A percentile compares a stretch with the other conserved stretches of the same genome.
phyloP scores from a whole-genome alignment of 2,797 vertebrate genomes.

The Sebastes taczanowskii region DNA sequence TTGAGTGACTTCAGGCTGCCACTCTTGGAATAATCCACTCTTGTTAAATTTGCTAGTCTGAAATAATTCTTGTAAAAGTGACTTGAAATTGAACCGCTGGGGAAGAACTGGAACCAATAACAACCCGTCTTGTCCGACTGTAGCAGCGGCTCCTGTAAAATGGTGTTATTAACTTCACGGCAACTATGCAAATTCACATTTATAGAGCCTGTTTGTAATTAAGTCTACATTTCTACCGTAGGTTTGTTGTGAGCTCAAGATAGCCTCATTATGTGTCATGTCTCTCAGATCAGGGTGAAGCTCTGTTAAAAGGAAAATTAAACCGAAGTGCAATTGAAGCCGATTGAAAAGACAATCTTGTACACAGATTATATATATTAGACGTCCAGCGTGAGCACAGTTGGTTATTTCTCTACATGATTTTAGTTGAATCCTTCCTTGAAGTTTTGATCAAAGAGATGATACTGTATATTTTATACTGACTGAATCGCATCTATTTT shows the following conservation, averaged over 20 bases:
- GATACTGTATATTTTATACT: conserved; percentile 23
- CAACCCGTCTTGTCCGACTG: neutral
- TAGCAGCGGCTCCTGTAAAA: neutral
- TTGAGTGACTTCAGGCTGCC: neutral
- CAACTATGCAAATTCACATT: neutral
- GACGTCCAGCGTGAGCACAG: neutral
- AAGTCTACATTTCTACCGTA: neutral
- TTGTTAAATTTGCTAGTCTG: neutral
- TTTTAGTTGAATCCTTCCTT: neutral
- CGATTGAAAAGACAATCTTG: conserved; percentile 19
- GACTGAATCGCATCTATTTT: conserved; percentile 43
- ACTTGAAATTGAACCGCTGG: conserved; percentile 17
- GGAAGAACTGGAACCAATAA: conserved; percentile 33
- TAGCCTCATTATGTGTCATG: neutral
- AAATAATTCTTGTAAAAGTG: conserved; percentile 7
- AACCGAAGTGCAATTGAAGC: conserved; percentile 74
- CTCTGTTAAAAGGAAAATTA: neutral
- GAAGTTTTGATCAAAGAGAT: conserved; percentile 13
- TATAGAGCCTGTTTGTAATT: neutral
- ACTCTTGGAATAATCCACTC: neutral
- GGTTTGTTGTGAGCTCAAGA: too few species aligned
- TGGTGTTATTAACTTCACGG: neutral
- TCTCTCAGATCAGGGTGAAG: conserved; percentile 12
- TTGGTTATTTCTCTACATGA: conserved; percentile 12
- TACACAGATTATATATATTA: neutral